These are phyloP conservation scores for Spheniscus mendiculus DNA, from an alignment of 2,113 vertebrate genomes.

Conservation along the genomic window DNA sequence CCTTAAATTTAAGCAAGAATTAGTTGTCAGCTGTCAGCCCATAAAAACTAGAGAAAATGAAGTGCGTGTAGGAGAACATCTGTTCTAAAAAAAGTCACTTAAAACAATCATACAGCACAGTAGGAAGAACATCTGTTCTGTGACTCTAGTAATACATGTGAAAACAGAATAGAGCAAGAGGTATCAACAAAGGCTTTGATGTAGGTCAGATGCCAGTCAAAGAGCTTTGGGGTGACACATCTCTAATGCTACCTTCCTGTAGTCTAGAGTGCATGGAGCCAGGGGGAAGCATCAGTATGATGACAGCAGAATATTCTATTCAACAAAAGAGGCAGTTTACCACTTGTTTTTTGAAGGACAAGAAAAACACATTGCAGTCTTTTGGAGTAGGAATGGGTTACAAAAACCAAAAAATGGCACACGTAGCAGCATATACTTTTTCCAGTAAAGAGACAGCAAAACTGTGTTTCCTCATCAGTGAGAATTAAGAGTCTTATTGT, in stretches of 20 bases:
- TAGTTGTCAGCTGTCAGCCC: background rate
- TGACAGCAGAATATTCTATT: background rate
- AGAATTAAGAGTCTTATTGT: background rate
- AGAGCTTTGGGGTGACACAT: background rate
- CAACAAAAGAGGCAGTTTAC: background rate
- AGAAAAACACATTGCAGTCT: background rate
- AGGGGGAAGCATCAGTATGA: background rate
- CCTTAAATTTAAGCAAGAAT: background rate
- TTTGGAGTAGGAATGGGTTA: background rate
- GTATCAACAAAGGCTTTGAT: background rate
- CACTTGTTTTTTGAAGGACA: background rate
- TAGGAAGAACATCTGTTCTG: conserved; percentile 7
- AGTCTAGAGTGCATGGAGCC: background rate
- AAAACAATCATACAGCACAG: background rate
- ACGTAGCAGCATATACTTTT: background rate
- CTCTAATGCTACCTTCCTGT: background rate
- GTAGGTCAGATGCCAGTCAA: background rate
- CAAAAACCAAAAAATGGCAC: background rate
- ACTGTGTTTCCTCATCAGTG: background rate
- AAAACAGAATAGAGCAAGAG: background rate
- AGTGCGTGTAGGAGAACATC: background rate
- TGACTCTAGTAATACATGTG: background rate
- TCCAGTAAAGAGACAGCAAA: background rate
- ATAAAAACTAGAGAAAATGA: background rate
- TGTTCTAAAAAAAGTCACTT: background rate